Conservation (phyloP, 2,888 invertebrate genomes). For the Platerodrilus igneus region DNA sequence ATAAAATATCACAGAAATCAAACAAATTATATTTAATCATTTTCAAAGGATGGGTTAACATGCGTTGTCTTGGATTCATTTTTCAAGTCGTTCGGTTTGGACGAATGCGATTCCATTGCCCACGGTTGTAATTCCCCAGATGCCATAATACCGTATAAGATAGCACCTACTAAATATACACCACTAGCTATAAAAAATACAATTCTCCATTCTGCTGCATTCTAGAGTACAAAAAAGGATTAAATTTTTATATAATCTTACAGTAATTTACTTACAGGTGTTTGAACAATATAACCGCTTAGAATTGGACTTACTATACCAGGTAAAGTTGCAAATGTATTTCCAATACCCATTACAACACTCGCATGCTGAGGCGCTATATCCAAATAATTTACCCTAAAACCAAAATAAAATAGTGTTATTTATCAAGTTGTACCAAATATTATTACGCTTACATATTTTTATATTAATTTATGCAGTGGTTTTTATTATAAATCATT, state of each 20-base stretch:
- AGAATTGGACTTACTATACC: slow-evolving; percentile 86
- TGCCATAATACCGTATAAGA: slow-evolving; percentile 76
- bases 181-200: slow-evolving; percentile 82
- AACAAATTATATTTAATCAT: no score
- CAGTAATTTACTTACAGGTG: slow-evolving; percentile 58
- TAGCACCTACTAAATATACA: slow-evolving; percentile 78
- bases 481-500: no score
- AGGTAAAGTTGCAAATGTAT: slow-evolving; percentile 85
- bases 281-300: slow-evolving; percentile 70
- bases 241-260: background rate
- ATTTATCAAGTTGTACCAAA: no score
- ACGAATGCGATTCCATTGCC: slow-evolving; percentile 54
- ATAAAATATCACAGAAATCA: no score
- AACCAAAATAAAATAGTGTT: no score
- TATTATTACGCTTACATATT: no score
- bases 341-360: slow-evolving; percentile 86
- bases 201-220: slow-evolving; percentile 66
- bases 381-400: slow-evolving; percentile 82
- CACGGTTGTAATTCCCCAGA: slow-evolving; percentile 81
- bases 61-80: no score
- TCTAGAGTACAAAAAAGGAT: no score
- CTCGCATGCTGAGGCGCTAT: slow-evolving; percentile 89
- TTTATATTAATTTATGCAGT: no score
- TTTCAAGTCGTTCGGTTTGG: no score
- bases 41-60: no score